Evolutionary conservation across 2,888 invertebrate species (phyloP).

Genomic region (Lampropteryx suffumata): DNA sequence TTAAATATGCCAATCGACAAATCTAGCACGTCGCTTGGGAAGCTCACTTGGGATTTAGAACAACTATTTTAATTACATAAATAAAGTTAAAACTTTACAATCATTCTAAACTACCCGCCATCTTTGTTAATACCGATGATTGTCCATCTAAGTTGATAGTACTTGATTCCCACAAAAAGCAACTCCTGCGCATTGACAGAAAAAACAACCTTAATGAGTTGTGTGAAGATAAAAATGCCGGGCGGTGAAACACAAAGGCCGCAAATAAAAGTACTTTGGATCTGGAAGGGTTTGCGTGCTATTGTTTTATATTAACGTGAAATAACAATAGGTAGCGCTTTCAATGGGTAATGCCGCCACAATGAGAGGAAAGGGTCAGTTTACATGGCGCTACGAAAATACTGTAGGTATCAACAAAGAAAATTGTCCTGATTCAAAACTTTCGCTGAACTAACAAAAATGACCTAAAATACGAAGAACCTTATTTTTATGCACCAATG

Average conservation of each 20-base stretch:
- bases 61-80: background rate
- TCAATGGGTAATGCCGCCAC: conserved; percentile 80
- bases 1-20: no score
- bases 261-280: conserved; percentile 65
- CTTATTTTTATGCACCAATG: no score
- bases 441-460: no score
- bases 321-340: conserved; percentile 81
- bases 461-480: no score
- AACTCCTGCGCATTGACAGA: conserved; percentile 41
- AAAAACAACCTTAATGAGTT: conserved; percentile 68
- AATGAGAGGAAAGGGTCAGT: conserved; percentile 54
- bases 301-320: conserved; percentile 82
- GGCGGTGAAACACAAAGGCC: conserved; percentile 69
- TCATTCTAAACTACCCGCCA: conserved; percentile 20
- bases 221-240: conserved; percentile 66
- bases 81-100: conserved; percentile 9
- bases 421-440: no score
- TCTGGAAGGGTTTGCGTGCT: conserved; percentile 52
- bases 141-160: conserved; percentile 47
- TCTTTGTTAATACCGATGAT: conserved; percentile 37
- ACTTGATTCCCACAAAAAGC: conserved; percentile 44
- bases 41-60: no score
- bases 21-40: no score
- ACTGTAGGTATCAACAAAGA: background rate
- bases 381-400: conserved; percentile 45